These are phyloP conservation scores for Ascaphus truei DNA, from an alignment of 2,113 vertebrate genomes.

Conservation along the genomic window DNA sequence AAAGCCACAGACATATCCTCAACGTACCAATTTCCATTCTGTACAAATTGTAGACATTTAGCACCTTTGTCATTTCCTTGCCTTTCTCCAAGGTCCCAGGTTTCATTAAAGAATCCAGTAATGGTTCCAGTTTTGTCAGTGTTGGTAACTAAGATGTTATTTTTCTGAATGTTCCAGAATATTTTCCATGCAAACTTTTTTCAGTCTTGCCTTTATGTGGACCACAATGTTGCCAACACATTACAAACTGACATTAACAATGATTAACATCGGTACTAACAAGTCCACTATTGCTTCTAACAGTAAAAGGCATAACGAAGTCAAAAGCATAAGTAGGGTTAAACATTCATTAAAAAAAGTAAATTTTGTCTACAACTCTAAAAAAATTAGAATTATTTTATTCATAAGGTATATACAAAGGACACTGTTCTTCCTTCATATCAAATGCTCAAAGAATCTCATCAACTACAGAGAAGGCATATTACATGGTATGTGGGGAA, in stretches of 20 bases:
- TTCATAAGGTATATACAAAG: too few relatives aligned
- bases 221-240: neutral
- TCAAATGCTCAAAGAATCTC: too few relatives aligned
- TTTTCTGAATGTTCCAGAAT: constrained; percentile 22
- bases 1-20: neutral
- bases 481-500: too few relatives aligned
- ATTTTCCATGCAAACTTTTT: constrained; percentile 12
- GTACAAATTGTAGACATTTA: constrained; percentile 7
- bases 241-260: neutral
- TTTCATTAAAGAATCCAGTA: neutral
- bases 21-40: neutral
- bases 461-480: too few relatives aligned
- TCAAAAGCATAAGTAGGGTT: too few relatives aligned
- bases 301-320: too few relatives aligned
- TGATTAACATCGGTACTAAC: too few relatives aligned
- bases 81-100: constrained; percentile 19
- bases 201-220: neutral
- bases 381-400: too few relatives aligned
- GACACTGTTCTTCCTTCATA: too few relatives aligned
- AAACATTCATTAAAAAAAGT: too few relatives aligned
- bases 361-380: too few relatives aligned
- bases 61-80: constrained; percentile 23
- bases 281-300: too few relatives aligned
- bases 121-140: constrained; percentile 1
- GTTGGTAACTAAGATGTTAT: constrained; percentile 4